Base-by-base conservation (phyloP, 2,113 vertebrate genomes). In the Chaetorhynchus papuensis region DNA sequence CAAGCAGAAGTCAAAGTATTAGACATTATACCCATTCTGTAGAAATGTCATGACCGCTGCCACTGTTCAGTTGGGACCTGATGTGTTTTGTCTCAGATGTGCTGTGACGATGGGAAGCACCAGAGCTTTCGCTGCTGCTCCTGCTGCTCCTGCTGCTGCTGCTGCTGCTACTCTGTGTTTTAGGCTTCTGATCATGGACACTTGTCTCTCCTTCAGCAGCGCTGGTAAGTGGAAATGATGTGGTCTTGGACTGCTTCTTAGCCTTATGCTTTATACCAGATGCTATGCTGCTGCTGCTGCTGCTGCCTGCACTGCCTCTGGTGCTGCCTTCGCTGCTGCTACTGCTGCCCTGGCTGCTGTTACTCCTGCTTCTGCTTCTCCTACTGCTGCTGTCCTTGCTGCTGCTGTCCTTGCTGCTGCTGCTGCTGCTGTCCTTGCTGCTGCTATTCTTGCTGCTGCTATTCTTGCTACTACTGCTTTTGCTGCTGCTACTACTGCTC, bases 391-490 rank as follows among this genome's bases (percentile, higher is more conserved):
- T 78, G 0, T 6, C 19, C 19, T 22, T 75, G 0, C 27, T 49
- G 1, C 31, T 66, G 1, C 35, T 76, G 0, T 26, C 15, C 7
- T 24, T 50, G 8, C 12, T 65, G 0, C 42, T 57, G 3, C 27
- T 33, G 42, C 1, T 83, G 0, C n/a, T 81, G 0, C 23, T 79
- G 1, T 39, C 11, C 39, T 39, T 39, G 39, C 16, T 80, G 0
- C 23, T 26, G 0, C 9, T 42, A 0, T 28, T 50, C 0, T 28
- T 68, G 0, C 22, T 54, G 0, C 27, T 68, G 0, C 16, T 59
- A 0, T 26, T 42, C 0, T 4, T 79, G 0, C 56, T 87, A 0
- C 30, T 61, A 0, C 23, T 50, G 0, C 28, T 31, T 0, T 4
- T 74, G 2, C 37, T 90, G 2, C 60, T 76, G 1, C 53, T 86